These are phyloP conservation scores for Sanderia malayensis DNA, from an alignment of 30 jellyfish, hydroid and myxozoan species.

Conservation along the genomic window DNA sequence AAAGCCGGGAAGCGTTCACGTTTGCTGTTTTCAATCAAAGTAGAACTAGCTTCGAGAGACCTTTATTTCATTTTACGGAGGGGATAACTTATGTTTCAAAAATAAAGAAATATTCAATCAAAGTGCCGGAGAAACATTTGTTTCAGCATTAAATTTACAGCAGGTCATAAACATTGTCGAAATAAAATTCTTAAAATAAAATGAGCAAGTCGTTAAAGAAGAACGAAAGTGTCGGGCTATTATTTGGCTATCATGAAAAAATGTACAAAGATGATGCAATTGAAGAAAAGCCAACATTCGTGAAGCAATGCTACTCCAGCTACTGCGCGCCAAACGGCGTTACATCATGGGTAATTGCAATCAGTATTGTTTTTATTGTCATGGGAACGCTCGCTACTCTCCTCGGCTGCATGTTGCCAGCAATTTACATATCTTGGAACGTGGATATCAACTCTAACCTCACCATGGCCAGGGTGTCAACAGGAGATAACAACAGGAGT, in stretches of 20 bases:
- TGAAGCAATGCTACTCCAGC: constrained; percentile 27
- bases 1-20: no score
- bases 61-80: no score
- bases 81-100: no score
- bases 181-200: no score
- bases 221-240: constrained; percentile 35
- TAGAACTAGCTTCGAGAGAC: no score
- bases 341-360: constrained; percentile 25
- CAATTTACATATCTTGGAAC: constrained; percentile 22
- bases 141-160: no score
- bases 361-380: constrained; percentile 28
- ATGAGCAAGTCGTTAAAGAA: no score
- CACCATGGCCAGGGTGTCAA: constrained; percentile 33
- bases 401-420: constrained; percentile 38
- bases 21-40: no score
- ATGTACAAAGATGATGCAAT: constrained; percentile 16
- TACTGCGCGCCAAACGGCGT: constrained; percentile 40
- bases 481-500: no score
- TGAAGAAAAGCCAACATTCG: constrained; percentile 34
- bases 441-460: constrained; percentile 22
- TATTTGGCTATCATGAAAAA: constrained; percentile 53
- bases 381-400: constrained; percentile 36
- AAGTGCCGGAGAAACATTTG: no score
- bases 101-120: no score
- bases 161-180: no score